These are phyloP conservation scores for Anneissia japonica DNA, from an alignment of 35 echinoderm and acorn worm species.

Conservation along the genomic window DNA sequence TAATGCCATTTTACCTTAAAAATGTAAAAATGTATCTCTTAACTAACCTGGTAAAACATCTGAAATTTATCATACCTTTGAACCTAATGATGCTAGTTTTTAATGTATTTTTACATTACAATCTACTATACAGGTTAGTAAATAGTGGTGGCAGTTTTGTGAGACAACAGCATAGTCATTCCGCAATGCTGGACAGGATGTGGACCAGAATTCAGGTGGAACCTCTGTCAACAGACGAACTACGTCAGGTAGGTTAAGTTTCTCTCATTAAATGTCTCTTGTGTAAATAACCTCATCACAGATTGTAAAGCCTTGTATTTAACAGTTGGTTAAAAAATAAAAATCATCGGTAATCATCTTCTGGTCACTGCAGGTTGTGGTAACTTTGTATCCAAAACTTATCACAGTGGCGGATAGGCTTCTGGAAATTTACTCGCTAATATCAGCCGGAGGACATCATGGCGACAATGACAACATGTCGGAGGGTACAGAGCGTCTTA, in stretches of 20 bases:
- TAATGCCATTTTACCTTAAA: no score
- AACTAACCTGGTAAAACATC: no score
- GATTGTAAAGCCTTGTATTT: no score
- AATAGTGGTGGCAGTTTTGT: conserved; percentile 48
- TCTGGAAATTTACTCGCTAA: conserved; percentile 68
- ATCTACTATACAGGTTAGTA: conserved; percentile 18
- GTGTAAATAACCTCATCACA: no score
- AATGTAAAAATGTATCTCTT: no score
- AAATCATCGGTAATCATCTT: no score
- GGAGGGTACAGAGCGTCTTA: neutral
- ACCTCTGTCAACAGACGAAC: conserved; percentile 75
- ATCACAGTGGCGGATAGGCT: conserved; percentile 52
- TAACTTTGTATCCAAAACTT: conserved; percentile 61
- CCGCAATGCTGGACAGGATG: conserved; percentile 73
- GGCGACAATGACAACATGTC: neutral
- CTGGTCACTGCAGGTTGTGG: conserved; percentile 51
- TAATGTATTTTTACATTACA: no score
- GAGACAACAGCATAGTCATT: conserved; percentile 70
- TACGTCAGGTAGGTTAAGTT: conserved; percentile 61
- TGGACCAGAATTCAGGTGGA: conserved; percentile 87
- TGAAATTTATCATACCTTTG: no score
- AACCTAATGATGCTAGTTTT: no score
- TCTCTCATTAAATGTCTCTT: neutral
- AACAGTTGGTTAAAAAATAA: no score
- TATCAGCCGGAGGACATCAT: conserved; percentile 63